Percentiles rank a stretch among this genome's conserved stretches.
phyloP scores from a whole-genome alignment of 2,888 invertebrate genomes.

The Subacronicta megacephala region DNA sequence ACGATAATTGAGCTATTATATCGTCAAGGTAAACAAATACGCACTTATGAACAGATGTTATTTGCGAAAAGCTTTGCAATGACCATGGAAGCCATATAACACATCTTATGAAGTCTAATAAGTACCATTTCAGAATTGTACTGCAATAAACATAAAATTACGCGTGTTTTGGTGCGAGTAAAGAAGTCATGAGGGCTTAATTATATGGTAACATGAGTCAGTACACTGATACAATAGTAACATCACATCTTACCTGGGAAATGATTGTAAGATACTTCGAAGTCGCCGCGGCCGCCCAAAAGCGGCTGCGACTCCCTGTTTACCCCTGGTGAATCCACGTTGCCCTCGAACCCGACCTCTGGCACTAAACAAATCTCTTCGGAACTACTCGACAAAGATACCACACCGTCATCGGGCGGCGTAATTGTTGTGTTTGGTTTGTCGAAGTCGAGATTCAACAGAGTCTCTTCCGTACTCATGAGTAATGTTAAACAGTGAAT shows the following conservation, averaged over 20 bases:
- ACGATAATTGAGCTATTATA: slow-evolving; percentile 42
- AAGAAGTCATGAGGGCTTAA: slow-evolving; percentile 56
- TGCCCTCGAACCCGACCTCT: slow-evolving; percentile 95
- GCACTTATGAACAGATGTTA: slow-evolving; percentile 58
- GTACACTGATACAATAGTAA: slow-evolving; percentile 52
- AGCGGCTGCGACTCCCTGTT: slow-evolving; percentile 98
- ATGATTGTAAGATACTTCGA: slow-evolving; percentile 94
- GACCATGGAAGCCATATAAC: slow-evolving; percentile 68
- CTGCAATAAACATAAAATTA: slow-evolving; percentile 27
- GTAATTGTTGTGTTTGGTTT: slow-evolving; percentile 82
- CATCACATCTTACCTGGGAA: slow-evolving; percentile 92
- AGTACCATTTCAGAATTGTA: slow-evolving; percentile 54
- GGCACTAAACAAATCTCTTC: slow-evolving; percentile 94
- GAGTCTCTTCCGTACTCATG: slow-evolving; percentile 91
- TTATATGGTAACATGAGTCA: slow-evolving; percentile 60
- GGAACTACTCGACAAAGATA: slow-evolving; percentile 89
- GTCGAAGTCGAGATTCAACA: slow-evolving; percentile 91
- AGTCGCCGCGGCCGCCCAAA: slow-evolving; percentile 94
- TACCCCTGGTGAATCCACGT: slow-evolving; percentile 95
- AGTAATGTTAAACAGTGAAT: slow-evolving; percentile 84
- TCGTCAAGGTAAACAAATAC: slow-evolving; percentile 67
- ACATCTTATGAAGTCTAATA: slow-evolving; percentile 63
- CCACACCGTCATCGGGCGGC: slow-evolving; percentile 90
- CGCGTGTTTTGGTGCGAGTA: slow-evolving; percentile 44
- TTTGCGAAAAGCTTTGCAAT: slow-evolving; percentile 32